A percentile compares a stretch with the other conserved stretches of the same genome.
phyloP scores from a whole-genome alignment of 2,888 invertebrate species.

The Agonopterix arenella region DNA sequence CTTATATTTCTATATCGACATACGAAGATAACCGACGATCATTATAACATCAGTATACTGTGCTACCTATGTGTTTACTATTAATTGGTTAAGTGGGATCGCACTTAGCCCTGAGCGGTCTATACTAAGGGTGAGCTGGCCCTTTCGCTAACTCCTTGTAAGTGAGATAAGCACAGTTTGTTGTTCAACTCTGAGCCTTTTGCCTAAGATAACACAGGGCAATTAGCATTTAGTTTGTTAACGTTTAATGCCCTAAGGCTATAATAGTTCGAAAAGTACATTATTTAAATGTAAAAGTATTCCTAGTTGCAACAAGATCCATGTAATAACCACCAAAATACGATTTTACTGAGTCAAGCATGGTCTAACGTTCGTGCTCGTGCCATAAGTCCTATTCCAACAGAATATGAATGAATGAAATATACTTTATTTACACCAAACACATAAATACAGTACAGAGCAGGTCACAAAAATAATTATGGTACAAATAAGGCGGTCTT shows the following conservation, averaged over 20 bases:
- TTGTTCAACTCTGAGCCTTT: slow-evolving; percentile 40
- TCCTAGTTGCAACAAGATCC: no score
- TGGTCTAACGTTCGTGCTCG: no score
- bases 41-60: not conserved
- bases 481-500: no score
- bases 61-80: slow-evolving; percentile 19
- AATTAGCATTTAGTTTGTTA: slow-evolving; percentile 37
- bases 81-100: slow-evolving; percentile 48
- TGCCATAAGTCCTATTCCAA: no score
- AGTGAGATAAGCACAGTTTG: slow-evolving; percentile 45
- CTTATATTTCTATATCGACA: not conserved
- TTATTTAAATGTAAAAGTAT: no score
- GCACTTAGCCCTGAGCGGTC: slow-evolving; percentile 26
- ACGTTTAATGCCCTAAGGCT: not conserved
- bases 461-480: no score
- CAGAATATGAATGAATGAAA: no score
- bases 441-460: no score
- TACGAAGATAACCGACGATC: not conserved
- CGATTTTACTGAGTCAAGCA: no score
- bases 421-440: no score
- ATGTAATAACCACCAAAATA: no score
- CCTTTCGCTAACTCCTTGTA: slow-evolving; percentile 29
- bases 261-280: no score
- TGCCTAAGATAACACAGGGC: slow-evolving; percentile 49
- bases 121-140: slow-evolving; percentile 13